Conservation (phyloP, 2,113 vertebrate species). For the Nibea coibor region DNA sequence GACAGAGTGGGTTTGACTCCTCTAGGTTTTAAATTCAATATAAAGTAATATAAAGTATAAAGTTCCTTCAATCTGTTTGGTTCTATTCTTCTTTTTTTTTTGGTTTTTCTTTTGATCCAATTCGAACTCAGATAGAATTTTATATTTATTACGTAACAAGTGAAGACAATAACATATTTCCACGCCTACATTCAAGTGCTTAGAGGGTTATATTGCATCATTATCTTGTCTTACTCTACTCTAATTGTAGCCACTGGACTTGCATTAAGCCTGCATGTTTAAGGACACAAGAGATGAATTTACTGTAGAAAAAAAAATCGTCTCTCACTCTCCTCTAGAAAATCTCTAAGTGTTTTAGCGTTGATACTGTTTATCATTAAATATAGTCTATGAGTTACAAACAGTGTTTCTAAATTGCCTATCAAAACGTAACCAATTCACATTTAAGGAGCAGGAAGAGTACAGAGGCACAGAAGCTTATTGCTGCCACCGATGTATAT, state of each 20-base stretch:
- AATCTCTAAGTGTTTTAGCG: conserved; percentile 31
- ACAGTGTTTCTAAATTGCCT: conserved; percentile 37
- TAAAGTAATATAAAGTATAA: no score
- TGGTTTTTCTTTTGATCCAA: conserved; percentile 35
- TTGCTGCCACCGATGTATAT: conserved; percentile 66
- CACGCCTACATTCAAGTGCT: conserved; percentile 72
- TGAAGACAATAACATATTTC: conserved; percentile 48
- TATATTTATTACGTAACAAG: conserved; percentile 2
- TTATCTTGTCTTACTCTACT: conserved; percentile 29
- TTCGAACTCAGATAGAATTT: not conserved
- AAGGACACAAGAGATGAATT: conserved; percentile 40
- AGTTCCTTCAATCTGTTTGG: conserved; percentile 40
- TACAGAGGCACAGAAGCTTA: conserved; percentile 71
- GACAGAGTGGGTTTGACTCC: not conserved
- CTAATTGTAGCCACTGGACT: conserved; percentile 33
- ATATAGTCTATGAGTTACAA: conserved; percentile 51
- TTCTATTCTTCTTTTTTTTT: conserved; percentile 24
- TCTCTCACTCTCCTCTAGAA: conserved; percentile 19
- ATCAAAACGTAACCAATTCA: conserved; percentile 53
- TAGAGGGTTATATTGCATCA: conserved; percentile 67
- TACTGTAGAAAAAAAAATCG: conserved; percentile 15
- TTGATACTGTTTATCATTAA: conserved; percentile 27
- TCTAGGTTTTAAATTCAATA: conserved; percentile 1
- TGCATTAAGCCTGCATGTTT: conserved; percentile 32
- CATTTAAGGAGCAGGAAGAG: conserved; percentile 65